Conservation (phyloP, 2,113 vertebrate genomes). For the Dissostichus mawsoni region DNA sequence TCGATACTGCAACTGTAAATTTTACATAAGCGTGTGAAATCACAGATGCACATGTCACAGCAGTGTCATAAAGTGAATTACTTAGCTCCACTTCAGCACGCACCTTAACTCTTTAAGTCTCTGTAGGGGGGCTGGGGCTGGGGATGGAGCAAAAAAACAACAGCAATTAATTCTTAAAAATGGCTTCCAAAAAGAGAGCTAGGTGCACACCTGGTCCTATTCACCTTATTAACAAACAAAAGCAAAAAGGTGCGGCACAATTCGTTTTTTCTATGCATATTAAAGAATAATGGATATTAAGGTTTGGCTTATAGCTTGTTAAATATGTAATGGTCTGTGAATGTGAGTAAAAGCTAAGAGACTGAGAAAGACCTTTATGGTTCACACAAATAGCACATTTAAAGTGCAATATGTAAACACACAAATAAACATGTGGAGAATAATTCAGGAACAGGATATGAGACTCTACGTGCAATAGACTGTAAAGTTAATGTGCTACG, state of each 20-base stretch:
- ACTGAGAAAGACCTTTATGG: constrained; percentile 62
- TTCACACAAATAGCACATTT: constrained; percentile 33
- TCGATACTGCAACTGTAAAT: constrained; percentile 87
- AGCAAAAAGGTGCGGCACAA: constrained; percentile 20
- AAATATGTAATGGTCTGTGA: constrained; percentile 75
- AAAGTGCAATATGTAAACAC: constrained; percentile 17
- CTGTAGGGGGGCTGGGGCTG: constrained; percentile 57
- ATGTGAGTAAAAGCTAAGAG: constrained; percentile 59
- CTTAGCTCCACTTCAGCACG: constrained; percentile 77
- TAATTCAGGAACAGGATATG: background rate
- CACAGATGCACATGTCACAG: constrained; percentile 85
- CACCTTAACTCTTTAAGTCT: constrained; percentile 74
- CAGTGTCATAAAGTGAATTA: constrained; percentile 85
- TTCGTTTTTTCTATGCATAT: constrained; percentile 48
- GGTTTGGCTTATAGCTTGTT: constrained; percentile 60
- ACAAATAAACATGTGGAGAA: constrained; percentile 24
- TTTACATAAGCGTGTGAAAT: constrained; percentile 88
- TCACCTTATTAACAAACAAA: constrained; percentile 46
- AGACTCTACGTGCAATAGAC: background rate
- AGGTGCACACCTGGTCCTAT: constrained; percentile 59
- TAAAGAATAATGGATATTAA: constrained; percentile 69
- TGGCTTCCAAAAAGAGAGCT: constrained; percentile 36
- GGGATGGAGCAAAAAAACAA: constrained; percentile 55
- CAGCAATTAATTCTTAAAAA: constrained; percentile 74
- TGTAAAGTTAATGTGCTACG: constrained; percentile 16